phyloP scores from a whole-genome alignment of 92 coral and sea anemone genomes.

The Zoanthus sansibaricus region DNA sequence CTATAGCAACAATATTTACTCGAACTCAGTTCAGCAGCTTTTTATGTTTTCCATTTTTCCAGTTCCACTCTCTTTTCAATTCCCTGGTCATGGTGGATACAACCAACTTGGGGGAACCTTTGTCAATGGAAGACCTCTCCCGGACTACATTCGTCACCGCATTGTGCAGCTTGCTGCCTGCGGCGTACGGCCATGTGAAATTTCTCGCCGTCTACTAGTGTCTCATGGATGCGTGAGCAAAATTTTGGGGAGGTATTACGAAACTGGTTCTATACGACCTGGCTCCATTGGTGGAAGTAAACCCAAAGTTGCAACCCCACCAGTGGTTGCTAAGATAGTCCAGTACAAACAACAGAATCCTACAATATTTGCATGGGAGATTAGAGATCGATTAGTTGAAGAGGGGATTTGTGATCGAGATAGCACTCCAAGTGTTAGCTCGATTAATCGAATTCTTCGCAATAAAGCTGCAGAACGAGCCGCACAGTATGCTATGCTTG shows the following conservation, averaged over 20 bases:
- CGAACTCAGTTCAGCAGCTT: not conserved
- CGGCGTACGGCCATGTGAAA: constrained; percentile 98
- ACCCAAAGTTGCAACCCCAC: constrained; percentile 99
- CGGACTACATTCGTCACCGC: constrained; percentile 98
- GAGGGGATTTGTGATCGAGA: constrained; percentile 98
- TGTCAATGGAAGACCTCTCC: constrained; percentile 95
- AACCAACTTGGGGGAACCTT: constrained; percentile 95
- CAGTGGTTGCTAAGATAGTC: constrained; percentile 92
- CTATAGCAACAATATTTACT: not conserved
- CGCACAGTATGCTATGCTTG: constrained; percentile 99
- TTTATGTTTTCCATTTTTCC: constrained; percentile 32
- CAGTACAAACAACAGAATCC: constrained; percentile 99
- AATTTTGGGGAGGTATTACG: constrained; percentile 93
- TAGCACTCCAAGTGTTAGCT: constrained; percentile 97
- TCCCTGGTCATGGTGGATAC: constrained; percentile 88
- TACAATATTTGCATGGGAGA: constrained; percentile 99
- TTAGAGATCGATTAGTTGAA: constrained; percentile 96
- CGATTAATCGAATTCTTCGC: constrained; percentile 95
- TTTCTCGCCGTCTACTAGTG: constrained; percentile 88
- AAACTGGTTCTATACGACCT: constrained; percentile 96
- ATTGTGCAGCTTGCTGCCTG: constrained; percentile 95
- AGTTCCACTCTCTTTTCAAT: constrained; percentile 81
- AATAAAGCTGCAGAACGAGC: constrained; percentile 99
- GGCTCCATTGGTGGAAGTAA: constrained; percentile 99
- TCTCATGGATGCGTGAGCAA: constrained; percentile 98